These are phyloP conservation scores for Gulo gulo DNA, from an alignment of 2,113 vertebrate genomes.

Conservation along the genomic window DNA sequence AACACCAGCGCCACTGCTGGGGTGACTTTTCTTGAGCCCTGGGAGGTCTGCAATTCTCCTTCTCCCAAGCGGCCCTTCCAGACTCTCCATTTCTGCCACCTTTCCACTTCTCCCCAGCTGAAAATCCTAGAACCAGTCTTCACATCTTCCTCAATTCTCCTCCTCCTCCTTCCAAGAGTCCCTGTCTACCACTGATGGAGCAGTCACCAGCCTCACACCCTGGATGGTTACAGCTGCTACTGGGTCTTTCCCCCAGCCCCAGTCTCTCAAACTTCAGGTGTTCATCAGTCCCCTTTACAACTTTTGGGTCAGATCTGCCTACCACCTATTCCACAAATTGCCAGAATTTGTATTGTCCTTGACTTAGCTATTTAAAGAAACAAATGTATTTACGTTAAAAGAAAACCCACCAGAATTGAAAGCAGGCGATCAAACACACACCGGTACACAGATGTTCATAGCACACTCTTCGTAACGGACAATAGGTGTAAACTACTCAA, in stretches of 20 bases:
- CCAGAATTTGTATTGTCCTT: not conserved
- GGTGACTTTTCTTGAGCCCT: not conserved
- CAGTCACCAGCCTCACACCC: not conserved
- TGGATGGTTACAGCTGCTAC: not conserved
- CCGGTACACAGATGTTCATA: too few species aligned
- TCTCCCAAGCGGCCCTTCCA: not conserved
- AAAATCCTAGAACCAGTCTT: not conserved
- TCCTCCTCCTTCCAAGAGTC: not conserved
- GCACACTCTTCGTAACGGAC: not conserved
- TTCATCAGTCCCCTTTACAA: not conserved
- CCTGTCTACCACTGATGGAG: not conserved
- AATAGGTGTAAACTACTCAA: not conserved
- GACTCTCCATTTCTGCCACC: not conserved
- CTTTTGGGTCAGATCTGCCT: not conserved
- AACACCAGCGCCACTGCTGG: too few species aligned
- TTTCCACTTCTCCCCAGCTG: not conserved
- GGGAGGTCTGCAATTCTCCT: not conserved
- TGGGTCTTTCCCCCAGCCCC: too few species aligned
- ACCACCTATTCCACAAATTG: not conserved
- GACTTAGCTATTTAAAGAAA: not conserved
- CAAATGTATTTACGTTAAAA: not conserved
- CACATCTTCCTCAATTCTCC: not conserved
- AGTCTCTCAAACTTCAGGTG: not conserved
- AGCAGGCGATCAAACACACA: not conserved
- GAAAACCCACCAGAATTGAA: not conserved